Base-by-base conservation (phyloP, 2,113 vertebrate species). In the Ploceus nigricollis region DNA sequence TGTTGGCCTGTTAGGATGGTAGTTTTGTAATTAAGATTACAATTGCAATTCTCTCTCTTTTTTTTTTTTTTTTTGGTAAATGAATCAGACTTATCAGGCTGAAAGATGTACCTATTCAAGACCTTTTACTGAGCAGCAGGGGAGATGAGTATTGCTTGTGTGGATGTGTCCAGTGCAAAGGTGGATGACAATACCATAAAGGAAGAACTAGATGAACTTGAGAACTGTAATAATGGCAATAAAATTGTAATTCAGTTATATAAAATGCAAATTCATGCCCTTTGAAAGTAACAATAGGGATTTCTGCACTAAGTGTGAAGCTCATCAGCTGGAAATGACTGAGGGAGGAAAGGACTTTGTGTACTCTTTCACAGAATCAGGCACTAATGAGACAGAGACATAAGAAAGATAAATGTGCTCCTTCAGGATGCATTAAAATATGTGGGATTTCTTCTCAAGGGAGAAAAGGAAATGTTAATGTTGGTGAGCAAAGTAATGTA, bases 201-300 rank as follows among this genome's bases (percentile, higher is more conserved):
- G 39, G 23, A 73, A 77, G n/a, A 61, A 17, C 28, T 53, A 27
- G n/a, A 54, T 66, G 28, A 81, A 83, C 31, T 70, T 39, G 31
- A 51, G 13, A 30, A 72, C 48, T 71, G 24, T 44, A 79, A 56
- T 85, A 85, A 71, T 37, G 33, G n/a, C 58, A 82, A 53, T 81
- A 60, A 83, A 76, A 77, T 20, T 65, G 28, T 86, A 73, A 70
- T 69, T 89, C 42, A 53, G 39, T 87, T 83, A 64, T 63, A 42
- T 77, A 83, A 91, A 93, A 93, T 81, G 73, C 60, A 89, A 93
- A 96, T 93, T 50, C 42, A 21, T 94, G 50, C 42, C 72, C 56
- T 89, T 95, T 91, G 60, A 83, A 83, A 73, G 25, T 33, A 95
- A 45, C 77, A 87, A 54, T 30, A 63, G 42, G 47, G 64, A 87